These are phyloP conservation scores for Linnaemya tessellans DNA, from an alignment of 2,888 invertebrate genomes.

Conservation along the genomic window DNA sequence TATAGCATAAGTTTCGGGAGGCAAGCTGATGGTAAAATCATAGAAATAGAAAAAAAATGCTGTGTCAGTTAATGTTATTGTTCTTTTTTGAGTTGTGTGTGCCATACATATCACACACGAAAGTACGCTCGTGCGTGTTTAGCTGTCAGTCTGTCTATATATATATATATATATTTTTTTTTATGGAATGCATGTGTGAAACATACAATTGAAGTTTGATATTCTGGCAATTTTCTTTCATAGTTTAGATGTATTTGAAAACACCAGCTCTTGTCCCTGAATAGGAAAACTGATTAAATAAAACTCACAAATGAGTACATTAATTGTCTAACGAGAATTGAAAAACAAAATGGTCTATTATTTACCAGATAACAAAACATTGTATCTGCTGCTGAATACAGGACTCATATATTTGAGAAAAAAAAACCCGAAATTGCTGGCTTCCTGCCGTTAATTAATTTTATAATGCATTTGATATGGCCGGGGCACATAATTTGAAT, in stretches of 20 bases:
- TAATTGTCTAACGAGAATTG: not conserved
- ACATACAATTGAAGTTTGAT: slow-evolving; percentile 50
- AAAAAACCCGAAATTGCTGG: too few species aligned
- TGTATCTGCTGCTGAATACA: too few species aligned
- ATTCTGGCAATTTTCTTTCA: slow-evolving; percentile 32
- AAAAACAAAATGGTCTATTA: not conserved
- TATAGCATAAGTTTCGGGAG: slow-evolving; percentile 20
- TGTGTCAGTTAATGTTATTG: slow-evolving; percentile 53
- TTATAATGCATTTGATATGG: too few species aligned
- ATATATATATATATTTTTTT: not conserved
- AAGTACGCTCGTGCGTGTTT: slow-evolving; percentile 12
- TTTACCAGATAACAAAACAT: not conserved
- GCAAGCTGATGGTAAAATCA: slow-evolving; percentile 5
- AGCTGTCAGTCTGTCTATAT: not conserved
- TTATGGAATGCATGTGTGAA: not conserved
- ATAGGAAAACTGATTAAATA: not conserved
- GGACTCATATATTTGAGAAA: too few species aligned
- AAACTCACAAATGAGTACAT: not conserved
- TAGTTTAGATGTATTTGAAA: not conserved
- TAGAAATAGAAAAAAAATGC: slow-evolving; percentile 34
- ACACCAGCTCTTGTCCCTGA: not conserved
- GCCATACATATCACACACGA: slow-evolving; percentile 13
- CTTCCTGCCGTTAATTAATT: too few species aligned
- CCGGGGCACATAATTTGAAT: too few species aligned
- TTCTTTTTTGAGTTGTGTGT: slow-evolving; percentile 27